Conservation (phyloP, 2,797 vertebrate species). For the Xenops minutus region DNA sequence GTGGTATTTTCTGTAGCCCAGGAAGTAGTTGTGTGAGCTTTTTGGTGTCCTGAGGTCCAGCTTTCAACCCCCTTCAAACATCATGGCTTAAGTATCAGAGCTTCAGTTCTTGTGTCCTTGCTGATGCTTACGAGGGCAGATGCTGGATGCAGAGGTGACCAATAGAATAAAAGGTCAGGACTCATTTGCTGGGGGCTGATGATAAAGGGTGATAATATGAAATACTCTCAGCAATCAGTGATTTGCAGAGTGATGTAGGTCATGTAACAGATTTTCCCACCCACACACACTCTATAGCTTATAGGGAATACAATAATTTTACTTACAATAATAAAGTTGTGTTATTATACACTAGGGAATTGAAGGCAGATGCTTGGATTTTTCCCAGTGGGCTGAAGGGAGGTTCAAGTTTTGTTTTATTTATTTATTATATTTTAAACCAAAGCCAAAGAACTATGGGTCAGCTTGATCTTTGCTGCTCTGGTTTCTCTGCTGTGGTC, state of each 20-base stretch:
- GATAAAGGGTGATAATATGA: background rate
- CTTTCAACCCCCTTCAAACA: background rate
- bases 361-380: background rate
- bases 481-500: background rate
- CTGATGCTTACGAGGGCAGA: background rate
- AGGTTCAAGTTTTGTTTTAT: background rate
- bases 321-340: background rate
- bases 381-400: background rate
- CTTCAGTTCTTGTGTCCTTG: background rate
- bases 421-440: background rate
- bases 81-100: background rate
- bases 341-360: fast-evolving
- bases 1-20: background rate
- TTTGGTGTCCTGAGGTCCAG: background rate
- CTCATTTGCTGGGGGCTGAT: background rate
- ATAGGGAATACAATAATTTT: background rate
- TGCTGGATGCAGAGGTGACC: background rate
- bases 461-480: background rate
- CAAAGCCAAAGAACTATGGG: background rate
- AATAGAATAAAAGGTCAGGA: background rate
- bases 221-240: background rate
- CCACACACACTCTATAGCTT: background rate
- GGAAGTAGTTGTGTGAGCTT: background rate
- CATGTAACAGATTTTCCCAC: background rate
- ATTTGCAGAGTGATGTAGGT: background rate